These are phyloP conservation scores for Pogonocichla stellata DNA, from an alignment of 2,113 vertebrate species.

Conservation along the genomic window DNA sequence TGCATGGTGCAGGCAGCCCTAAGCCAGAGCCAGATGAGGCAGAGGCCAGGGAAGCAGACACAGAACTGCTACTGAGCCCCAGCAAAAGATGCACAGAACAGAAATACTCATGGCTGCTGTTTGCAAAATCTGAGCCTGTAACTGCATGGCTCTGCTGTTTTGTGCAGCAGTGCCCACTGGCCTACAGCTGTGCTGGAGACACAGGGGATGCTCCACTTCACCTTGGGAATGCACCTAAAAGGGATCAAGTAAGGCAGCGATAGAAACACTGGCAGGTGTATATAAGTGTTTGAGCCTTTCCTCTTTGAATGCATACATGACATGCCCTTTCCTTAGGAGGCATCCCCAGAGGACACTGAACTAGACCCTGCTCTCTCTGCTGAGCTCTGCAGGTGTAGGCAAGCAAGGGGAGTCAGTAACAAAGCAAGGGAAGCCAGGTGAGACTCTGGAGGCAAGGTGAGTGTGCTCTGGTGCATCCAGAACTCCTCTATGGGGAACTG, in stretches of 20 bases:
- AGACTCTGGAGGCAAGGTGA: not conserved
- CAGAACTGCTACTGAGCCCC: not conserved
- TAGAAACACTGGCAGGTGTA: not conserved
- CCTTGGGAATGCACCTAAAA: not conserved
- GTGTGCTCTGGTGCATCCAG: not conserved
- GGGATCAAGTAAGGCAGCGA: not conserved
- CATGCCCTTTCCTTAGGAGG: not conserved
- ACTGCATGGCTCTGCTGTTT: not conserved
- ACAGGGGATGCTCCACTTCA: accelerated
- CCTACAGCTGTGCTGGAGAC: not conserved
- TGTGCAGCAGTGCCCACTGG: not conserved
- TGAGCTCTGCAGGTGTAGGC: not conserved
- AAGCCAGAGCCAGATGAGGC: not conserved
- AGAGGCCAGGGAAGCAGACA: not conserved
- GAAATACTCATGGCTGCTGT: not conserved
- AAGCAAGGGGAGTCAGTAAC: not conserved
- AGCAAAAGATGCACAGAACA: not conserved
- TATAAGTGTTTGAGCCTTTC: not conserved
- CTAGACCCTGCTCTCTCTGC: not conserved
- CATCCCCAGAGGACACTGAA: accelerated
- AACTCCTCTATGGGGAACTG: not conserved
- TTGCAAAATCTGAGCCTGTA: not conserved
- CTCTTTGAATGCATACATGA: not conserved
- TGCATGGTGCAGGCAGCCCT: not conserved
- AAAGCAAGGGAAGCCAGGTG: not conserved